Evolutionary conservation across 2,797 vertebrate species (phyloP), one percentile per base, ranked within the genome.

Genomic region (Ceryle rudis): DNA sequence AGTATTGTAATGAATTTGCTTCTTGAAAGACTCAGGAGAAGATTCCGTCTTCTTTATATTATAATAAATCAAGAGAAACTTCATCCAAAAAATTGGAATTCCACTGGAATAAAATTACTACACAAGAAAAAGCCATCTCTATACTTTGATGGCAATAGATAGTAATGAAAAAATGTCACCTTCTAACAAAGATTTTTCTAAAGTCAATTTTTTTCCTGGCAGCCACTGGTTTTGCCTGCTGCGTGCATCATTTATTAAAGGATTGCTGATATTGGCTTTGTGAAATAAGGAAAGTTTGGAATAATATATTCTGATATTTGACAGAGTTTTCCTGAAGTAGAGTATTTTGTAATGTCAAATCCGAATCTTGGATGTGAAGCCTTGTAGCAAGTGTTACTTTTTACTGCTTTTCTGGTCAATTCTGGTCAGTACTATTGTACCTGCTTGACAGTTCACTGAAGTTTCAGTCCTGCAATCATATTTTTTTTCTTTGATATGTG

Each of bases 121-220:
- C 62, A 77, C 11, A 49, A 93, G 81, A 90, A 95, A 94, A 96
- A 97, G 49, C 88, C 67, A 82, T 92, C 83, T 81, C 88, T 90
- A 2, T 82, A 61, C 79, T 85, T 90, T 37, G 81, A 85, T 95
- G 80, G 90, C 94, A 90, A 78, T 93, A 95, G 90, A 92, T 94
- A 91, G 93, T 92, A 93, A 92, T 96, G 95, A 90, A 95, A 95
- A 94, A 86, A 86, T 89, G 94, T 95, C 93, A 89, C 86, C 60
- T 93, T 95, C 94, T 95, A 95, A 93, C 94, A 97, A 96, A 96
- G 94, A 82, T 97, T 95, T 96, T 95, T 96, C 95, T 94, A 42
- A 89, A 97, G 65, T 94, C 75, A 86, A 31, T 97, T 95, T 89
- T 95, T 95, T 94, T 95, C 52, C 81, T 91, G 91, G 88, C 85